Percentiles rank a stretch among this genome's conserved stretches.
phyloP scores from a whole-genome alignment of 2,797 vertebrate species.

The Chloroceryle amazona region DNA sequence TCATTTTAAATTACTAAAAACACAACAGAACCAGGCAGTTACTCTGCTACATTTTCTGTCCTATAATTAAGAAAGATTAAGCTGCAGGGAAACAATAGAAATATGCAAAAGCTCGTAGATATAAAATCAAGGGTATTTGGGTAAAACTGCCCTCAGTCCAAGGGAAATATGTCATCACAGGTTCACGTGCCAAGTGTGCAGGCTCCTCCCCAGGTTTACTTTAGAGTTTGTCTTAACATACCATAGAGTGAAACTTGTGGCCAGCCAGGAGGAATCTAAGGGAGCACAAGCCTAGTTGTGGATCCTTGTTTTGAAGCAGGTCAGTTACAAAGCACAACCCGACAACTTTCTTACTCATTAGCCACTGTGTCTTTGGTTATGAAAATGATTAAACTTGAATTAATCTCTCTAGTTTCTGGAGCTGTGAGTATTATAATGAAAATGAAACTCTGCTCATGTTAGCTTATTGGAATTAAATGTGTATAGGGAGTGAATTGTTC shows the following conservation, averaged over 20 bases:
- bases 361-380: not conserved
- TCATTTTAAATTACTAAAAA: constrained; percentile 26
- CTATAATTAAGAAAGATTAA: constrained; percentile 34
- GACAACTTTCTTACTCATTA: not conserved
- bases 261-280: not conserved
- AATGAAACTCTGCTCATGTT: not conserved
- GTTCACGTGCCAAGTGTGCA: constrained; percentile 51
- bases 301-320: constrained; percentile 5
- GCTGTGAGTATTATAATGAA: not conserved
- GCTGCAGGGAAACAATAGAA: constrained; percentile 8
- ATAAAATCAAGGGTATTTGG: not conserved
- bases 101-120: not conserved
- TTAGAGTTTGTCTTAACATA: constrained; percentile 39
- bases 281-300: not conserved
- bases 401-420: not conserved
- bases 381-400: not conserved
- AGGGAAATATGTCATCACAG: constrained; percentile 54
- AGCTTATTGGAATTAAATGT: not conserved
- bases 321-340: not conserved
- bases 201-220: constrained; percentile 56
- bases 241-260: not conserved
- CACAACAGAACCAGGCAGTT: constrained; percentile 29
- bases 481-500: not conserved
- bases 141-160: constrained; percentile 34
- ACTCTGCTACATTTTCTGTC: not conserved